phyloP scores from a whole-genome alignment of 2,888 invertebrate genomes.

The Cryptosula pallasiana region DNA sequence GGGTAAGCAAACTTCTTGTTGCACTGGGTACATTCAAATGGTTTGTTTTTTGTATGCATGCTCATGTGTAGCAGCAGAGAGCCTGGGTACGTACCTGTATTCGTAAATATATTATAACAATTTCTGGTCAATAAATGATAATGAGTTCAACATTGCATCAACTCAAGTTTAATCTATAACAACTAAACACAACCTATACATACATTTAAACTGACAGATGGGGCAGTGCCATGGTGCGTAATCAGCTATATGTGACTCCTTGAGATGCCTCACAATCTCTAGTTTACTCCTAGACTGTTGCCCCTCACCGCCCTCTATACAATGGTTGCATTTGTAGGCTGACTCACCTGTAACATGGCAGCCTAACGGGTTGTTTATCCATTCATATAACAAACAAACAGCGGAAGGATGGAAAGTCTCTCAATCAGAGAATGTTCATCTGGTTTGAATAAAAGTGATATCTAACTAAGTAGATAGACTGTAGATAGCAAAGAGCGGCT shows the following conservation, averaged over 20 bases:
- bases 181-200: background rate
- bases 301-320: background rate
- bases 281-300: background rate
- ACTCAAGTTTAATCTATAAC: too few species aligned
- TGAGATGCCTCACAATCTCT: conserved; percentile 13
- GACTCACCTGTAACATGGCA: background rate
- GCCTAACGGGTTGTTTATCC: too few species aligned
- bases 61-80: conserved; percentile 28
- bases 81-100: conserved; percentile 3
- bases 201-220: conserved; percentile 30
- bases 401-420: too few species aligned
- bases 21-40: conserved; percentile 29
- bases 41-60: conserved; percentile 30
- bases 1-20: conserved; percentile 30
- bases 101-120: too few species aligned
- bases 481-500: too few species aligned
- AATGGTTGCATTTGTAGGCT: conserved; percentile 3
- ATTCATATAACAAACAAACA: too few species aligned
- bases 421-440: too few species aligned
- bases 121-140: too few species aligned
- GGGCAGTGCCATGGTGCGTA: conserved; percentile 31
- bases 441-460: too few species aligned
- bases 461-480: too few species aligned
- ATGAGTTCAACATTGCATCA: too few species aligned
- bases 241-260: background rate